phyloP scores from a whole-genome alignment of 2,888 invertebrate genomes.

The Taenaris catops region DNA sequence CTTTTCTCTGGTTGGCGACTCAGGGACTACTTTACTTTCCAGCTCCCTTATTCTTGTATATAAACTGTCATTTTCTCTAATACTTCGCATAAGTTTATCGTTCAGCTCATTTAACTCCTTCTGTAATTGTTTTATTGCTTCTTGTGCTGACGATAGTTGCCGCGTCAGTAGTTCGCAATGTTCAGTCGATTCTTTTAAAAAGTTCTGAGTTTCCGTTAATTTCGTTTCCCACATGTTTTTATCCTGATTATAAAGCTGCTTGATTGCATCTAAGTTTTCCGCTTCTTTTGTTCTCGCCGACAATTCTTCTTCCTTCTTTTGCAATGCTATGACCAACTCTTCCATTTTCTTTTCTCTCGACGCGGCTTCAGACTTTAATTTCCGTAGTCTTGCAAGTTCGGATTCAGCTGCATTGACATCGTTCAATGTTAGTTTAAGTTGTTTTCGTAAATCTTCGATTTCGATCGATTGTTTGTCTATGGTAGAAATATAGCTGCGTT shows the following conservation, averaged over 20 bases:
- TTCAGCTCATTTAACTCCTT: slow-evolving; percentile 84
- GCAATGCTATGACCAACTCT: slow-evolving; percentile 86
- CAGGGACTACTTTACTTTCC: slow-evolving; percentile 77
- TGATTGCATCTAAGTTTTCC: slow-evolving; percentile 82
- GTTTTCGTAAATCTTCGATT: slow-evolving; percentile 85
- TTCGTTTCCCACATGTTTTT: slow-evolving; percentile 84
- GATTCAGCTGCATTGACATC: slow-evolving; percentile 85
- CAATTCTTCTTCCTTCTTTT: slow-evolving; percentile 88
- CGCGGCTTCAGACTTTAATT: slow-evolving; percentile 84
- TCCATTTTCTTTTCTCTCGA: slow-evolving; percentile 87
- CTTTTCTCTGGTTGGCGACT: slow-evolving; percentile 78
- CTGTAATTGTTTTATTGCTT: slow-evolving; percentile 83
- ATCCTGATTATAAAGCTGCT: slow-evolving; percentile 81
- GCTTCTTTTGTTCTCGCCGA: slow-evolving; percentile 85
- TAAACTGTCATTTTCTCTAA: slow-evolving; percentile 88
- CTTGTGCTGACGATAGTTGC: slow-evolving; percentile 83
- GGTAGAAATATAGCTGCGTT: slow-evolving; percentile 75
- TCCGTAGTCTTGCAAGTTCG: slow-evolving; percentile 85
- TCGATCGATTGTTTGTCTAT: slow-evolving; percentile 84
- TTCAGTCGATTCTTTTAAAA: slow-evolving; percentile 83
- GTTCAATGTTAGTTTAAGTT: slow-evolving; percentile 81
- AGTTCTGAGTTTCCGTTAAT: slow-evolving; percentile 83
- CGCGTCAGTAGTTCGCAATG: slow-evolving; percentile 82
- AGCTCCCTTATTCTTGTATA: slow-evolving; percentile 86
- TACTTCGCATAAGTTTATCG: slow-evolving; percentile 83